Evolutionary conservation across 2,797 vertebrate species (phyloP), one percentile per base, ranked within the genome.

Genomic region (Peromyscus nudipes): DNA sequence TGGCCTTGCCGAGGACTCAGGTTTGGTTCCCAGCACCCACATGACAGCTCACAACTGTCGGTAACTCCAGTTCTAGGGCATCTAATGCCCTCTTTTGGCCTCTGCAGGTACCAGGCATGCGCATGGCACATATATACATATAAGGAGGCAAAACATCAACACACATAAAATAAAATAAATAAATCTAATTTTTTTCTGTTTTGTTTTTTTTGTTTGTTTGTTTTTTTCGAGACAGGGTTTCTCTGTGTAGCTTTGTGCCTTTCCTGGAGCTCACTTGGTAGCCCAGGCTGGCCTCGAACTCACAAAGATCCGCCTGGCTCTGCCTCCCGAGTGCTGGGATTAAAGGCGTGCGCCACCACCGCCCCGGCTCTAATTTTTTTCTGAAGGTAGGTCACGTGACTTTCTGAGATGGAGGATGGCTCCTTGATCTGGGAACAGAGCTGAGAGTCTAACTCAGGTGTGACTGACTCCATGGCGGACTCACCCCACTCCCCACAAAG

Each of bases 351-450:
- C n/a, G n/a, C n/a, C n/a, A n/a, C n/a, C n/a, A n/a, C n/a, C n/a
- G n/a, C n/a, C n/a, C n/a, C n/a, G n/a, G n/a, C n/a, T 85, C 83
- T 49, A n/a, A 52, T 52, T 25, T 4, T 40, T 17, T 29, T 82
- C 37, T 19, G 65, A 84, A 27, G 65, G 21, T 64, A 79, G n/a
- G 27, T 83, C 57, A 4, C 43, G 13, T 27, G 85, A 12, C 27
- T 67, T 85, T 82, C 95, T 95, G 55, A 82, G 92, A n/a, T 79
- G 17, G 60, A 55, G 89, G 62, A 91, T 31, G 55, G 55, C 55
- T 55, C 55, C 55, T 55, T 55, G 55, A 55, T 65, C 87, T 16
- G 27, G 1, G 11, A 21, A 86, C 57, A 87, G 71, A 88, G 52
- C 27, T 62, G 69, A 60, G 49, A 62, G 25, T 77, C 40, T 43